phyloP scores from a whole-genome alignment of 1,140 invertebrate species.

The Archegozetes longisetosus region DNA sequence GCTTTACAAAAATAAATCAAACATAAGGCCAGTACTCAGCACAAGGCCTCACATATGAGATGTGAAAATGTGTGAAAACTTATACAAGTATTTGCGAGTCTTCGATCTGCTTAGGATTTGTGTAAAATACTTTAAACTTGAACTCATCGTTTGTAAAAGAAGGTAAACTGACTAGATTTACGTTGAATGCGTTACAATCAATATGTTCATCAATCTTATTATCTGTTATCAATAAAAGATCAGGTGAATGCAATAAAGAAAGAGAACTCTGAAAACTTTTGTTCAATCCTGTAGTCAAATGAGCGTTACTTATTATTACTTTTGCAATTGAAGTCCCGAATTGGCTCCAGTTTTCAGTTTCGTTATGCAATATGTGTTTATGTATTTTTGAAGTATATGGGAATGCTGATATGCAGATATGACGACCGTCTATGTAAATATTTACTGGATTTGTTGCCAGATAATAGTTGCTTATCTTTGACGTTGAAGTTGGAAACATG shows the following conservation, averaged over 20 bases:
- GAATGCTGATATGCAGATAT: slow-evolving; percentile 2
- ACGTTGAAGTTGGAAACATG: slow-evolving; percentile 5
- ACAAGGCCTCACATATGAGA: background rate
- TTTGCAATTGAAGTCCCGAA: background rate
- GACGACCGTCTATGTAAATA: slow-evolving; percentile 4
- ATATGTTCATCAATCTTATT: background rate
- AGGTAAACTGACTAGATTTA: background rate
- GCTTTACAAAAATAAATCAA: too few relatives aligned
- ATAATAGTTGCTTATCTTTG: background rate
- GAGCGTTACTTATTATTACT: background rate
- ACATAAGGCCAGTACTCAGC: too few relatives aligned
- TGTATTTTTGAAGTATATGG: background rate
- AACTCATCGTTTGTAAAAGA: background rate
- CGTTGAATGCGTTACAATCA: background rate
- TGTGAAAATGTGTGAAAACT: background rate
- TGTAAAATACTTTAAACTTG: background rate
- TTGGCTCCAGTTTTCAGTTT: background rate
- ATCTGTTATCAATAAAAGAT: background rate
- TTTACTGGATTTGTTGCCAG: slow-evolving; percentile 14
- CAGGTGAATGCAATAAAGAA: background rate
- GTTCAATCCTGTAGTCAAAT: background rate
- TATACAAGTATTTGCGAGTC: background rate
- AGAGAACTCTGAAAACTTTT: background rate
- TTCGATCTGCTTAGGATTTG: background rate
- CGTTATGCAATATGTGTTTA: background rate